These are phyloP conservation scores for Morus bassanus DNA, from an alignment of 2,797 vertebrate genomes.

Conservation along the genomic window DNA sequence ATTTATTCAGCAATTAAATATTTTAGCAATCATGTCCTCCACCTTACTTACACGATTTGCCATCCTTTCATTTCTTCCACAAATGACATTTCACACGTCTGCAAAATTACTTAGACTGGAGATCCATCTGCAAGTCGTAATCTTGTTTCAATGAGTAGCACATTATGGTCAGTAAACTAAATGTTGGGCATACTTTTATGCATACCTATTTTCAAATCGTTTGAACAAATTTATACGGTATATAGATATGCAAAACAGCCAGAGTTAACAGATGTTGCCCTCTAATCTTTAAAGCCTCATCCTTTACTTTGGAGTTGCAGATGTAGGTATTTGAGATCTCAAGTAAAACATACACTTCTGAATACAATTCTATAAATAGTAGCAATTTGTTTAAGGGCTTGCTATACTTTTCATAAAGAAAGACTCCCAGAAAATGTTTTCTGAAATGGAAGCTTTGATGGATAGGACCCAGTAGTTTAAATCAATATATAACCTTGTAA, in stretches of 20 bases:
- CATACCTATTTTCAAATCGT: conserved; percentile 75
- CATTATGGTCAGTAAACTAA: conserved; percentile 56
- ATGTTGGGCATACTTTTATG: conserved; percentile 37
- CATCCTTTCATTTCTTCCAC: conserved; percentile 23
- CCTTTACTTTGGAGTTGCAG: conserved; percentile 12
- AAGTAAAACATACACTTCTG: neutral
- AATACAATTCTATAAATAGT: neutral
- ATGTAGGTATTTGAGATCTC: neutral
- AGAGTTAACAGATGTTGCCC: conserved; percentile 37
- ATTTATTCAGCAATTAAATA: conserved; percentile 55
- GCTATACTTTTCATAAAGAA: neutral
- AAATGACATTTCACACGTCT: conserved; percentile 73
- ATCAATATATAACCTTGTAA: neutral
- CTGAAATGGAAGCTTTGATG: neutral
- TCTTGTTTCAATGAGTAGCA: neutral
- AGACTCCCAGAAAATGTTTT: neutral
- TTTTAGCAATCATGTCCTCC: conserved; percentile 28
- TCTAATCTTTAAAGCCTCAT: conserved; percentile 51
- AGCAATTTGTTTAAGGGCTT: neutral
- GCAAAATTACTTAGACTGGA: conserved; percentile 80
- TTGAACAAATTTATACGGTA: conserved; percentile 76
- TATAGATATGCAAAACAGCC: conserved; percentile 10
- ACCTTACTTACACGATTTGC: conserved; percentile 9
- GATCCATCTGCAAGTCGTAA: conserved; percentile 77
- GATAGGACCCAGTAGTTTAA: neutral